These are phyloP conservation scores for Gallinago media DNA, from an alignment of 2,113 vertebrate species.

Conservation along the genomic window DNA sequence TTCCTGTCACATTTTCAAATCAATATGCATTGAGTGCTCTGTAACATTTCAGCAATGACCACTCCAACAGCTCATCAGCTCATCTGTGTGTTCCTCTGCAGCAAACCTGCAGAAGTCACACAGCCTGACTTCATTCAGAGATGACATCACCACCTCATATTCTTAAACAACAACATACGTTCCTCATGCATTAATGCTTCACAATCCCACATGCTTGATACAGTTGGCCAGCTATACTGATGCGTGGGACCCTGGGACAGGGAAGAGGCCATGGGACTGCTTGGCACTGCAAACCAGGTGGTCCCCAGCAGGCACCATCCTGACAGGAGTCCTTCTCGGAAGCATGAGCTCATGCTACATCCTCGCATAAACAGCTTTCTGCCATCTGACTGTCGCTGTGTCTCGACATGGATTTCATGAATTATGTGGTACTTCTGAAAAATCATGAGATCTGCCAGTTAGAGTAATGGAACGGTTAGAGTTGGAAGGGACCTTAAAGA, in stretches of 20 bases:
- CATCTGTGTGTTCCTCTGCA: background rate
- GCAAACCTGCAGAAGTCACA: background rate
- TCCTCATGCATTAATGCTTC: background rate
- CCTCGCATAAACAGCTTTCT: background rate
- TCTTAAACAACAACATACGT: background rate
- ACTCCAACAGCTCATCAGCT: background rate
- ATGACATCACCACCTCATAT: background rate
- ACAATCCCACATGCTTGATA: background rate
- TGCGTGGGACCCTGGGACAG: background rate
- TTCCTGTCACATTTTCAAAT: background rate
- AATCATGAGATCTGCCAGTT: background rate
- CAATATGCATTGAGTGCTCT: background rate
- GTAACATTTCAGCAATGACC: background rate
- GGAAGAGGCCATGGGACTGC: background rate
- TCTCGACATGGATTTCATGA: background rate
- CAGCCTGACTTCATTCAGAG: fast-evolving
- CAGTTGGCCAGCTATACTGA: background rate
- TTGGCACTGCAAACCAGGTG: background rate
- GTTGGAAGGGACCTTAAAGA: background rate
- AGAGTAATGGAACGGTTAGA: background rate
- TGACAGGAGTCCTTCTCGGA: background rate
- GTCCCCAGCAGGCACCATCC: background rate
- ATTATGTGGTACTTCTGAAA: background rate
- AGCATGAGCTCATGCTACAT: background rate
- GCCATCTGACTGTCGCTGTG: background rate